Evolutionary conservation across 2,888 invertebrate genomes (phyloP), one percentile per base, ranked within the genome.

Genomic region (Luperina nickerlii): DNA sequence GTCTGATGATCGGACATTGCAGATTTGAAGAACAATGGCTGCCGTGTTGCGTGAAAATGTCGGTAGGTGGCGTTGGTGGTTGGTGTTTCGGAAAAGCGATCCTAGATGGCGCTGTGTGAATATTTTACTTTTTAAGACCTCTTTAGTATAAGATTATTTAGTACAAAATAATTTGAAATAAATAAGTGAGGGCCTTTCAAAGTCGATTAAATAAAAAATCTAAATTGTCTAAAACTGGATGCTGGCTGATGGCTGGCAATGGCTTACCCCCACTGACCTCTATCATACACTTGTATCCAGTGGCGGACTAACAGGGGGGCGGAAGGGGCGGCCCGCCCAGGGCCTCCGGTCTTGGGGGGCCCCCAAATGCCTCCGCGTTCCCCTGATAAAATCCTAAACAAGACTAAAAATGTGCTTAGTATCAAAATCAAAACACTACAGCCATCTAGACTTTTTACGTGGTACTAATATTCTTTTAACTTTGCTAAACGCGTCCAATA

Each of bases 1-100:
- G 67, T 24, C 68, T 75, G 72, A 62, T 18, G 20, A 54, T 57
- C 72, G 27, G 60, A 54, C 79, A 71, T 76, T 82, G 78, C 65
- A 42, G 82, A 73, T 71, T 42, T 79, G 62, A 67, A 71, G 42
- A 67, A 79, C 81, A 81, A 82, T 81, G 74, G 74, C 38, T 27
- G 45, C 45, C 2, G 48, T 45, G 54, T 76, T 84, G 15, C n/a
- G 65, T 63, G 71, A 6, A 74, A 78, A 84, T 80, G n/a, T 9
- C 62, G 2, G 5, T 67, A 90, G 88, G 32, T 78, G 63, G 77
- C 76, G 69, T 20, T 74, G 15, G 6, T 54, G 0, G 6, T 24
- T 2, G 0, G 0, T 65, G 48, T 27, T 76, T 65, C 1, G 24
- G 13, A 60, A 71, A 66, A 67, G 11, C 0, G 0, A 20, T 38